Conservation (phyloP, 2,113 vertebrate species). For the Psammodynastes pulverulentus region DNA sequence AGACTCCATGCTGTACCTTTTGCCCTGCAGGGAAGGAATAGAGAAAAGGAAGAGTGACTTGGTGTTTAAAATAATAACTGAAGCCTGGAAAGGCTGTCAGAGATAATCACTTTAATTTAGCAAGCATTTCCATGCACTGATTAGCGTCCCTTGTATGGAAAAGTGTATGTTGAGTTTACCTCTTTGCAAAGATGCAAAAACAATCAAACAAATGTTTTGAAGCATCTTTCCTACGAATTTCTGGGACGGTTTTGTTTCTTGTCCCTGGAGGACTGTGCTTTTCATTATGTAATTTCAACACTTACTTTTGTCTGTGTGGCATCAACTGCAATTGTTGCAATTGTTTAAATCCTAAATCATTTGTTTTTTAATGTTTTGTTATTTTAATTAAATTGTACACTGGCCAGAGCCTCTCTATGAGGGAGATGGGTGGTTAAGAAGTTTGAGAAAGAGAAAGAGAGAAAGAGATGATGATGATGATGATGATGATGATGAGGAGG, state of each 20-base stretch:
- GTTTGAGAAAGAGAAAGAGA: no score
- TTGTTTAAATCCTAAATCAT: neutral
- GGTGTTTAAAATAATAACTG: neutral
- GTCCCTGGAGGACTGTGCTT: neutral
- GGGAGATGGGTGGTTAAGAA: neutral
- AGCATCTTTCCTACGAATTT: neutral
- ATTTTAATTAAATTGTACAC: neutral
- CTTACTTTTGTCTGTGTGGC: neutral
- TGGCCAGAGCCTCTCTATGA: neutral
- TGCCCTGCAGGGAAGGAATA: neutral
- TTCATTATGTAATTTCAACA: neutral
- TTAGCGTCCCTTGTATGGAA: neutral
- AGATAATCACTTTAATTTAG: constrained; percentile 11
- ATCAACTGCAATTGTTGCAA: neutral
- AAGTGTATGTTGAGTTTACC: neutral
- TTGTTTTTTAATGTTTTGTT: neutral
- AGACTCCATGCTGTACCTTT: neutral
- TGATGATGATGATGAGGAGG: no score
- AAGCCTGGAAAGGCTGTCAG: neutral
- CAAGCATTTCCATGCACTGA: neutral
- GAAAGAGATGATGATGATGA: no score
- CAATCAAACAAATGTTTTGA: neutral
- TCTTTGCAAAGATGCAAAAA: neutral
- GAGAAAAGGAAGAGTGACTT: neutral
- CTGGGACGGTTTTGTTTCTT: neutral